Evolutionary conservation across 2,113 vertebrate genomes (phyloP), one percentile per base, ranked within the genome.

Genomic region (Electrona antarctica): DNA sequence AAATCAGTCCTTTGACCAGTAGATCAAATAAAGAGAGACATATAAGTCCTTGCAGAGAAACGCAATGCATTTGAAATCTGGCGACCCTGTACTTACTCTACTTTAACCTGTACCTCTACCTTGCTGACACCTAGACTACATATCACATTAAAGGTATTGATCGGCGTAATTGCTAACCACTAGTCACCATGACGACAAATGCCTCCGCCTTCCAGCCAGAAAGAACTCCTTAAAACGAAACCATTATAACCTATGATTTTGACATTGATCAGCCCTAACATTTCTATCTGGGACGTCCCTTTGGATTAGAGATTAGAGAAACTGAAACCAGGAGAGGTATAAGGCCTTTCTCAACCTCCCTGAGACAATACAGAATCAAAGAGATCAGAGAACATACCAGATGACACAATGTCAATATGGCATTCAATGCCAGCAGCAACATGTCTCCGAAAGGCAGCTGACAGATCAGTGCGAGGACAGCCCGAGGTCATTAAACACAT

Each of bases 401-500:
- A 59, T 58, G 64, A 54, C 69, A 66, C 67, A 57, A 61, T 48
- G 46, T 67, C 73, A 74, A 63, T 71, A 48, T 8, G 21, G 45
- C 15, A 67, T 33, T 56, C 45, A 51, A 73, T 60, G 79, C 61
- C 51, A 69, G 33, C 47, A 67, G 33, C 33, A 41, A 1, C 33
- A 41, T 41, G 33, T 41, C 33, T 2, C 33, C 1, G 33, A 41
- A 3, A 41, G 33, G 33, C 33, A 41, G 33, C 33, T 41, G 46
- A 7, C 51, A 51, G 71, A 73, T 78, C 73, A 71, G 50, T 8
- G 21, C 10, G 54, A 29, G 6, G 28, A 68, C 33, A 71, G 47
- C 60, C 63, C 41, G 73, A 45, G 60, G 77, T 82, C 56, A 80
- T 7, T 51, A 10, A 54, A 81, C 10, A 6, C 49, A 54, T 1